These are phyloP conservation scores for Saccostrea glomerata DNA, from an alignment of 1,140 invertebrate species.

Conservation along the genomic window DNA sequence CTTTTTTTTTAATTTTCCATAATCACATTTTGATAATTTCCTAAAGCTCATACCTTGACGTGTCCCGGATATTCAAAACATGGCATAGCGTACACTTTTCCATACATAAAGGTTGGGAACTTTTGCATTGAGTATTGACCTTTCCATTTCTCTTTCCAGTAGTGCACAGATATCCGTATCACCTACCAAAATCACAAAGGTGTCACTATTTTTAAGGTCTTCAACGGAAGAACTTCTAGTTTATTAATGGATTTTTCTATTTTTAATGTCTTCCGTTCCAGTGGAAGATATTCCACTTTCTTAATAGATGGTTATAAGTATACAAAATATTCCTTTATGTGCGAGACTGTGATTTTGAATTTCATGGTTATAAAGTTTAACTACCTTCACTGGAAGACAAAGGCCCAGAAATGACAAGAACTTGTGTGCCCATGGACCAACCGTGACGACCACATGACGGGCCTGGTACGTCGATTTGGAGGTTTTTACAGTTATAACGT, in stretches of 20 bases:
- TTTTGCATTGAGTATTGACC: slow-evolving; percentile 46
- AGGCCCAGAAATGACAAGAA: slow-evolving; percentile 66
- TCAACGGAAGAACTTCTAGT: neutral
- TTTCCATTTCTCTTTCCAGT: slow-evolving; percentile 62
- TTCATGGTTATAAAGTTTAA: too few species aligned
- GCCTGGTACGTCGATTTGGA: slow-evolving; percentile 62
- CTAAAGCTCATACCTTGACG: slow-evolving; percentile 63
- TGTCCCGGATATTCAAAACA: slow-evolving; percentile 67
- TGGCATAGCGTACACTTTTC: slow-evolving; percentile 67
- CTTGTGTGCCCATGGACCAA: slow-evolving; percentile 72
- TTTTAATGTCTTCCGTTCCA: too few species aligned
- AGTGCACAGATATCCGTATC: slow-evolving; percentile 59
- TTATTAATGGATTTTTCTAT: too few species aligned
- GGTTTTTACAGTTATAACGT: slow-evolving; percentile 67
- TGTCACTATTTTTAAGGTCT: neutral
- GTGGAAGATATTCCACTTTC: neutral
- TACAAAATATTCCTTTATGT: too few species aligned
- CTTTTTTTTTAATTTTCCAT: neutral
- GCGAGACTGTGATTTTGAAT: too few species aligned
- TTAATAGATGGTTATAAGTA: too few species aligned
- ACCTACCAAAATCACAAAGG: slow-evolving; percentile 52
- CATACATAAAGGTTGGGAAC: slow-evolving; percentile 59
- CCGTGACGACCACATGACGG: slow-evolving; percentile 66
- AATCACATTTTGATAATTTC: neutral
- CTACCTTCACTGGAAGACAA: slow-evolving; percentile 70